Percentiles rank a stretch among this genome's conserved stretches.
phyloP scores from a whole-genome alignment of 2,797 vertebrate genomes.

The Dendrocincla tyrannina region DNA sequence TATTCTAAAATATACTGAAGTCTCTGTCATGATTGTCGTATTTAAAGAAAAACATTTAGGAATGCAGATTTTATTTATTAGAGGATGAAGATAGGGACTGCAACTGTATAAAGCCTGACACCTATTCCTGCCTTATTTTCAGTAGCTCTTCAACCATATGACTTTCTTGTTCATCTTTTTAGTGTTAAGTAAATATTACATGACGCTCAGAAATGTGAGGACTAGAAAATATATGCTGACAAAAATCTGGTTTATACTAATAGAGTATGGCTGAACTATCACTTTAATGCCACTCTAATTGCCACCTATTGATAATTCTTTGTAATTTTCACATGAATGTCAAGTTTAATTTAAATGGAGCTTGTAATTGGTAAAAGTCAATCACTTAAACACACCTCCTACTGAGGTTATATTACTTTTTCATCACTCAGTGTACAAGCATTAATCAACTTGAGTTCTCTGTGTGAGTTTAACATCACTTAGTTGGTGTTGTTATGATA shows the following conservation, averaged over 20 bases:
- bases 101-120: neutral
- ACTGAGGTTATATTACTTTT: neutral
- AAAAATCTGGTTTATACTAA: neutral
- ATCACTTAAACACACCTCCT: neutral
- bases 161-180: neutral
- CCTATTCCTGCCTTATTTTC: neutral
- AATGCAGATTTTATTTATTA: neutral
- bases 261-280: neutral
- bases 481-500: neutral
- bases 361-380: constrained; percentile 48
- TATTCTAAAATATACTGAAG: neutral
- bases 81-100: neutral
- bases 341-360: constrained; percentile 49
- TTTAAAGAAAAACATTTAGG: neutral
- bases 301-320: neutral
- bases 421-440: neutral
- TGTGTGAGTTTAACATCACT: neutral
- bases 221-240: neutral
- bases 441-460: constrained; percentile 25
- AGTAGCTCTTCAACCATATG: neutral
- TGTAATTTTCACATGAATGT: neutral
- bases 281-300: neutral
- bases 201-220: neutral
- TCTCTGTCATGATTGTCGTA: neutral
- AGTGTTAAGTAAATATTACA: neutral